Evolutionary conservation across 2,888 invertebrate species (phyloP), one percentile per base, ranked within the genome.

Genomic region (Melanostoma mellinum): DNA sequence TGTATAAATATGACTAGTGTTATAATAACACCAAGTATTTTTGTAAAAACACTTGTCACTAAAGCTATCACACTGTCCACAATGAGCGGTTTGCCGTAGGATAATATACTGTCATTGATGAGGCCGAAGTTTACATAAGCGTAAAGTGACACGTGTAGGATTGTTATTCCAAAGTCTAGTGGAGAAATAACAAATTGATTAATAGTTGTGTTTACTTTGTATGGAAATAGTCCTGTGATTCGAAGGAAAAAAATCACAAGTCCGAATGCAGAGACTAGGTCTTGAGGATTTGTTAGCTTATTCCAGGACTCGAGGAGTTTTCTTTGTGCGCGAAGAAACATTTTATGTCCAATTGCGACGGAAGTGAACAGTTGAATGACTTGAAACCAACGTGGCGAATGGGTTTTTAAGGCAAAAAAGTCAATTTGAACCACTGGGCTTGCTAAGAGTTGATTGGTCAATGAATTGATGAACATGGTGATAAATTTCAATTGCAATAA

Each of bases 31-130:
- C 87, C 86, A 35, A 88, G n/a, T 4, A 86, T 30, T 20, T 86
- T 86, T 0, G 87, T 56, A 10, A 77, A 1, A 2, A 88, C 53
- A 52, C 87, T 88, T 4, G 86, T 86, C 1, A 82, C 65, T 0
- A 85, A 48, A 0, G 85, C 72, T 50, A 88, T 20, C 0, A 60
- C 10, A 0, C 85, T 87, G 30, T 86, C 60, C 1, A 86, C 86
- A 20, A 87, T 75, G 32, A 87, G 77, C 0, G 88, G 88, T 3
- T 87, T 86, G 0, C 85, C 85, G 68, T 86, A 88, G 6, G 73
- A 52, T 0, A 46, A 40, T 77, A 86, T 85, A 40, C 87, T 86
- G 2, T 63, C 69, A n/a, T 79, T 8, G 4, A 88, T 20, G 5
- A 87, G 40, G 1, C 65, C 82, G 0, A 77, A 9, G 48, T 88